A percentile compares a stretch with the other conserved stretches of the same genome.
phyloP scores from a whole-genome alignment of 2,888 invertebrate species.

The Drosophila eohydei region DNA sequence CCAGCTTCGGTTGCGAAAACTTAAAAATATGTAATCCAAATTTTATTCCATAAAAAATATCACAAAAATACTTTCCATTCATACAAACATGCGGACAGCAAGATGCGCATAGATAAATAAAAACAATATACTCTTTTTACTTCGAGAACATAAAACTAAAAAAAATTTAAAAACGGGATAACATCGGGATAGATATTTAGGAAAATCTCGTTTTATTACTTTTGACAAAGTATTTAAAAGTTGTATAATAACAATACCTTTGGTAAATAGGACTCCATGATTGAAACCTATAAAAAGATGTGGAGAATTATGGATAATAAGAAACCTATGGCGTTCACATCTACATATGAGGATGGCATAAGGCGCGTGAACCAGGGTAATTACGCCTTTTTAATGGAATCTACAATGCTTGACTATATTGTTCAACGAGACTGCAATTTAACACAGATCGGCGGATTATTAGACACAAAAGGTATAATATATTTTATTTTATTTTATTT shows the following conservation, averaged over 20 bases:
- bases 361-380: constrained; percentile 90
- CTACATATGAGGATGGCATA: constrained; percentile 91
- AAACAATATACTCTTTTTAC: too few species aligned
- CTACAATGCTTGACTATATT: constrained; percentile 93
- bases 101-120: too few species aligned
- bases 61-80: too few species aligned
- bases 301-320: constrained; percentile 92
- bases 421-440: constrained; percentile 93
- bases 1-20: too few species aligned
- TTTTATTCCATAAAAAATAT: too few species aligned
- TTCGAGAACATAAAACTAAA: too few species aligned
- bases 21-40: too few species aligned
- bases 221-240: neutral
- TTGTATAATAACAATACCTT: neutral
- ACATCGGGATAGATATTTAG: too few species aligned
- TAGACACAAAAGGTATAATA: constrained; percentile 91
- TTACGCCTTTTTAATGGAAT: constrained; percentile 96
- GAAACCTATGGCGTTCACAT: constrained; percentile 90
- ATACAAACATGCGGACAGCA: too few species aligned
- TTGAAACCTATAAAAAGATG: constrained; percentile 92
- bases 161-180: too few species aligned
- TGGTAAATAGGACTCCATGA: constrained; percentile 89
- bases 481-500: neutral
- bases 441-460: constrained; percentile 93
- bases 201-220: too few species aligned